These are phyloP conservation scores for Urocitellus parryii DNA, from an alignment of 2,113 vertebrate species.

Conservation along the genomic window DNA sequence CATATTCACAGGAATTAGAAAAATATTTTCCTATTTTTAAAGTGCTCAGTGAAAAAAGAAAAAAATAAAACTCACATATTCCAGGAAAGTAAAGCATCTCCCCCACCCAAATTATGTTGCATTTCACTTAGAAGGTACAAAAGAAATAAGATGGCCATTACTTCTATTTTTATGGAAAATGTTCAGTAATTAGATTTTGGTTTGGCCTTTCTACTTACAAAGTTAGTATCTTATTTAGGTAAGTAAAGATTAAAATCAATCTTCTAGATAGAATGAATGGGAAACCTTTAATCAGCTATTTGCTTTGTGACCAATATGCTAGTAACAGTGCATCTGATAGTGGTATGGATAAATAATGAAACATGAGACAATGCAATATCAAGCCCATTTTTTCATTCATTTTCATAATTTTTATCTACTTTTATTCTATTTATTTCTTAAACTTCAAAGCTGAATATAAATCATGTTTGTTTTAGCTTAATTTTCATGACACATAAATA, in stretches of 20 bases:
- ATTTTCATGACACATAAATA: conserved; percentile 15
- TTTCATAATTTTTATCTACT: neutral
- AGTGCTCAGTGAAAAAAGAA: neutral
- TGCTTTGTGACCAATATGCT: neutral
- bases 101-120: neutral
- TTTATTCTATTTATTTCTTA: conserved; percentile 1
- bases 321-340: neutral
- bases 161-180: neutral
- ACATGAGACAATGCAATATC: neutral
- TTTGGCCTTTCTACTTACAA: neutral
- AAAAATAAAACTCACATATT: neutral
- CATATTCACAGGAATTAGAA: neutral
- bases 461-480: conserved; percentile 11
- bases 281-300: conserved; percentile 11
- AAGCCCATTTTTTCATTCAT: conserved; percentile 32
- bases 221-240: neutral
- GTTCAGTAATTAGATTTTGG: neutral
- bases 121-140: neutral
- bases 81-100: neutral
- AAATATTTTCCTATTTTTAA: neutral
- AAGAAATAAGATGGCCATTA: neutral
- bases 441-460: too few species aligned
- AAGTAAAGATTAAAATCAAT: conserved; percentile 6
- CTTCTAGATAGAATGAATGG: neutral
- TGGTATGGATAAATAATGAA: neutral